These are phyloP conservation scores for Ptilorrhoa leucosticta DNA, from an alignment of 2,113 vertebrate genomes.

Conservation along the genomic window DNA sequence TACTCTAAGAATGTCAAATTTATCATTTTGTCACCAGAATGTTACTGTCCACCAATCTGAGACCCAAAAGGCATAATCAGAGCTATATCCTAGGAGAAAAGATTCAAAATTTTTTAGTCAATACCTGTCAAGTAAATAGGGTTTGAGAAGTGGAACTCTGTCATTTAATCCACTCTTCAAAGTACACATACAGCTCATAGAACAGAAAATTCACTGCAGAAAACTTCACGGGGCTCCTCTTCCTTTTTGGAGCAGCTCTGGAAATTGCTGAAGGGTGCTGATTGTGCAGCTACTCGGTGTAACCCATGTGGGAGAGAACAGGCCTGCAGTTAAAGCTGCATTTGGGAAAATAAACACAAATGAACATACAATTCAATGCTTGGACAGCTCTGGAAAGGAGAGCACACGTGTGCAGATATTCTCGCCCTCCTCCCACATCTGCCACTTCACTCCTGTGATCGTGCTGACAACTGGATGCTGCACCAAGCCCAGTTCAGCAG, in stretches of 20 bases:
- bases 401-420: accelerated
- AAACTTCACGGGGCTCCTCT: background rate
- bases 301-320: background rate
- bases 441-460: accelerated
- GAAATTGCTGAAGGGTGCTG: background rate
- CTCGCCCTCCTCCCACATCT: background rate
- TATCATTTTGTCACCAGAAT: background rate
- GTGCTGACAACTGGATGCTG: accelerated
- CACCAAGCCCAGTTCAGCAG: background rate
- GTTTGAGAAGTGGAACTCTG: background rate
- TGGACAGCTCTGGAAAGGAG: background rate
- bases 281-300: background rate
- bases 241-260: background rate
- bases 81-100: background rate
- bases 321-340: background rate
- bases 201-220: background rate
- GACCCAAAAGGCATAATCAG: background rate
- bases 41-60: background rate
- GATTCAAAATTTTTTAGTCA: background rate
- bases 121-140: background rate
- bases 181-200: background rate
- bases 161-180: background rate
- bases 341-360: background rate
- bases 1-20: background rate
- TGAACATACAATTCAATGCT: accelerated